phyloP scores from a whole-genome alignment of 2,113 vertebrate species.

The Etheostoma spectabile region DNA sequence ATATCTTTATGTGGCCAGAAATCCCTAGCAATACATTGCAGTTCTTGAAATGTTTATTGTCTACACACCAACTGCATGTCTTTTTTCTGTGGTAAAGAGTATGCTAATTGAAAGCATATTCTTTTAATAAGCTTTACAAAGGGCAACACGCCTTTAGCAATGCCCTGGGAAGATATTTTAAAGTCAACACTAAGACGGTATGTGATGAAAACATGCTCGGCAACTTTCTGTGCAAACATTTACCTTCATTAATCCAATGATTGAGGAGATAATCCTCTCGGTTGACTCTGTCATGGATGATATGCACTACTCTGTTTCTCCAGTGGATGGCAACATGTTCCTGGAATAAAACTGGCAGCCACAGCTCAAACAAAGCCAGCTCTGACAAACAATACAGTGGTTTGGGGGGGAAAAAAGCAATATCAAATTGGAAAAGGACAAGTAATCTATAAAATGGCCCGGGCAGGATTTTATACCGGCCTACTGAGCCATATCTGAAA shows the following conservation, averaged over 20 bases:
- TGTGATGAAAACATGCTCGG: conserved; percentile 44
- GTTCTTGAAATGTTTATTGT: conserved; percentile 65
- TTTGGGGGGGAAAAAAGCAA: background rate
- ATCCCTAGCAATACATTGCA: conserved; percentile 48
- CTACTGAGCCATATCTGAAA: conserved; percentile 46
- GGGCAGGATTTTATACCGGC: conserved; percentile 31
- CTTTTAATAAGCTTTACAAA: conserved; percentile 26
- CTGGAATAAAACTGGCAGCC: conserved; percentile 15
- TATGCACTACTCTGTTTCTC: background rate
- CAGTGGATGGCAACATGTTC: conserved; percentile 62
- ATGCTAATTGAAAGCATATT: conserved; percentile 73
- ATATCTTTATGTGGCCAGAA: conserved; percentile 70
- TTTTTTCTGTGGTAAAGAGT: conserved; percentile 1
- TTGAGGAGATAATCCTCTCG: conserved; percentile 56
- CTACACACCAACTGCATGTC: conserved; percentile 15
- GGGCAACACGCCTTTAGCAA: conserved; percentile 20
- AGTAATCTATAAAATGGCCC: conserved; percentile 67
- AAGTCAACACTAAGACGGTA: conserved; percentile 37
- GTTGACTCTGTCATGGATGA: background rate
- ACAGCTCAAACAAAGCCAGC: conserved; percentile 20
- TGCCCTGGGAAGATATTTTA: conserved; percentile 48
- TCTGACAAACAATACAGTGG: conserved; percentile 30
- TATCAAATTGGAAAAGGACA: conserved; percentile 39
- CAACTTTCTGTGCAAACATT: conserved; percentile 70
- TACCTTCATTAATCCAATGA: conserved; percentile 56